A percentile compares a stretch with the other conserved stretches of the same genome.
phyloP scores from a whole-genome alignment of 1,140 invertebrate genomes.

The Chlorops oryzae region DNA sequence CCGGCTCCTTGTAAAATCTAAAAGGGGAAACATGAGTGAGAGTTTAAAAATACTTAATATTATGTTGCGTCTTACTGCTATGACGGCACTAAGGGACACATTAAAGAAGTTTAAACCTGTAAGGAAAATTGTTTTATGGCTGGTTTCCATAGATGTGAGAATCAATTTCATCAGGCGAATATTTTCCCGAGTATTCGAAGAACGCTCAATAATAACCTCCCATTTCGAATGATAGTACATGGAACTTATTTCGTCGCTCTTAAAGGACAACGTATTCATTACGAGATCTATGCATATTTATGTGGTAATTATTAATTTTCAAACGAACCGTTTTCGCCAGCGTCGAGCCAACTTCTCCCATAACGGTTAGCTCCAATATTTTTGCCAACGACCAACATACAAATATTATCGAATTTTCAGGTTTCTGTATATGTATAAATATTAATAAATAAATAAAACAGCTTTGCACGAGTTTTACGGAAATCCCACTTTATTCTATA shows the following conservation, averaged over 20 bases:
- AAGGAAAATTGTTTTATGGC: conserved; percentile 10
- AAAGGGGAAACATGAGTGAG: too few species aligned
- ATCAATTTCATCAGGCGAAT: conserved; percentile 8
- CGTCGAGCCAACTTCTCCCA: conserved; percentile 8
- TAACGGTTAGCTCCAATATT: conserved; percentile 7
- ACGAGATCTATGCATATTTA: neutral
- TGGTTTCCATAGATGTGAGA: conserved; percentile 5
- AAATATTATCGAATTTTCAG: too few species aligned
- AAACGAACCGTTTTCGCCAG: conserved; percentile 6
- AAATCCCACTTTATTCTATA: too few species aligned
- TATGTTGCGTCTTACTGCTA: conserved; percentile 4
- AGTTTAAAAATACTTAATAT: neutral
- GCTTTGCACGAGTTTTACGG: too few species aligned
- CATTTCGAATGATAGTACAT: conserved; percentile 13
- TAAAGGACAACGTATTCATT: too few species aligned
- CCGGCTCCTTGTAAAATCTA: conserved; percentile 13
- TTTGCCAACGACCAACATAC: conserved; percentile 12
- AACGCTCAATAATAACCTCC: conserved; percentile 8
- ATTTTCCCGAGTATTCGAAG: conserved; percentile 5
- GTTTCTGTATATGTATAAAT: too few species aligned
- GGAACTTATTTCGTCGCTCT: conserved; percentile 12
- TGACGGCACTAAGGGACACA: conserved; percentile 3
- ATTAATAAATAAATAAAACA: too few species aligned
- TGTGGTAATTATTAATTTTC: neutral
- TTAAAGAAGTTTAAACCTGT: conserved; percentile 14